phyloP scores from a whole-genome alignment of 2,888 invertebrate genomes.

The Drosophila mayaguana region DNA sequence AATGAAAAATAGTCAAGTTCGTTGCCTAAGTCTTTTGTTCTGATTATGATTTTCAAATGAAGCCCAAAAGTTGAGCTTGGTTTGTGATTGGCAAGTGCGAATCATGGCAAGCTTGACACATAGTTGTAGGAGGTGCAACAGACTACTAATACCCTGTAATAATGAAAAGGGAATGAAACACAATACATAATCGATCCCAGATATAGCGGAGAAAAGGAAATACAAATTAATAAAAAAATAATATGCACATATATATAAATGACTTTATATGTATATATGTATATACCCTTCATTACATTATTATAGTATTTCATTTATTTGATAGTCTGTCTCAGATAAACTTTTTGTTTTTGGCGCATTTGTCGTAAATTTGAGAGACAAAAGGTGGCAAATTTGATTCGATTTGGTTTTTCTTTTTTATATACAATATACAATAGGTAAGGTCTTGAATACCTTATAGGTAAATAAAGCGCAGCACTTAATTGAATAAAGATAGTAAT shows the following conservation, averaged over 20 bases:
- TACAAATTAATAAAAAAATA: no score
- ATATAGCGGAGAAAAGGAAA: no score
- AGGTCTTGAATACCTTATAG: background rate
- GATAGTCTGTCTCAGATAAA: background rate
- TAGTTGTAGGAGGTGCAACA: constrained; percentile 7
- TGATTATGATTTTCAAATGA: background rate
- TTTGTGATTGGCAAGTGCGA: background rate
- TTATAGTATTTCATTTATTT: background rate
- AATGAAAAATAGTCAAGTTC: constrained; percentile 31
- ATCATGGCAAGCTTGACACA: background rate
- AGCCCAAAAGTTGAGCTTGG: constrained; percentile 36
- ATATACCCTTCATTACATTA: no score
- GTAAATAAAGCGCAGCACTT: background rate
- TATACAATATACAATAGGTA: background rate
- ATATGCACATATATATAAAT: no score
- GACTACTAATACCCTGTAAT: constrained; percentile 10
- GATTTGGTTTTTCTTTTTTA: background rate
- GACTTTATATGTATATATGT: no score
- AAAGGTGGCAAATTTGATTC: background rate
- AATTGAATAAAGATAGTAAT: background rate
- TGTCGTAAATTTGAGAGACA: background rate
- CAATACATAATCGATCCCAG: no score
- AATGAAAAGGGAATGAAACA: background rate
- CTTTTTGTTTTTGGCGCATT: background rate
- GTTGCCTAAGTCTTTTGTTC: constrained; percentile 63